A percentile compares a stretch with the other conserved stretches of the same genome.
Evolutionary conservation across 2,797 vertebrate genomes (phyloP).

Genomic region (Ambastaia sidthimunki): DNA sequence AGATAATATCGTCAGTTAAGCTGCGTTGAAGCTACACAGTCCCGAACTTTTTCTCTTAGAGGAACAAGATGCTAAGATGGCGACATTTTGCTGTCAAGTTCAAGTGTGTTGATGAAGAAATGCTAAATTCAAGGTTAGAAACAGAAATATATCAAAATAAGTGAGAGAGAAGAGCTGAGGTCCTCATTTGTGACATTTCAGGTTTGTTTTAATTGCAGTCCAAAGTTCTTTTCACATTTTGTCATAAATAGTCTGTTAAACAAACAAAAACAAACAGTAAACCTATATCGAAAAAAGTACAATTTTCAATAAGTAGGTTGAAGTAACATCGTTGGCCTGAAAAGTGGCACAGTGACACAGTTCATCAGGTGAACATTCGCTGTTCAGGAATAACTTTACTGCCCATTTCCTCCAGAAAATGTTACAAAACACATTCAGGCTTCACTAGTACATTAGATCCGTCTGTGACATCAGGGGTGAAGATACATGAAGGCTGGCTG

Average conservation of each 20-base stretch:
- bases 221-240: constrained; percentile 81
- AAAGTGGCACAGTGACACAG: constrained; percentile 83
- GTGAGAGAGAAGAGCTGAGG: constrained; percentile 68
- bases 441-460: constrained; percentile 77
- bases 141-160: constrained; percentile 37
- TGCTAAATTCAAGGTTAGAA: constrained; percentile 28
- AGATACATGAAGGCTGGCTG: constrained; percentile 72
- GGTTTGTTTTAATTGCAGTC: constrained; percentile 81
- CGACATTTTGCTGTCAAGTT: constrained; percentile 82
- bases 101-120: constrained; percentile 71
- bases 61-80: constrained; percentile 76
- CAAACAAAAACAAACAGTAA: constrained; percentile 80
- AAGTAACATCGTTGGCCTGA: constrained; percentile 76
- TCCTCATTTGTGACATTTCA: constrained; percentile 72
- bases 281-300: constrained; percentile 75
- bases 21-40: background rate
- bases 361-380: constrained; percentile 81
- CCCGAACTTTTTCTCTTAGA: constrained; percentile 46
- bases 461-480: constrained; percentile 74
- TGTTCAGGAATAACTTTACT: constrained; percentile 83
- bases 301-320: constrained; percentile 74
- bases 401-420: constrained; percentile 81
- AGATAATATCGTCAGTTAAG: background rate
- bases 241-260: constrained; percentile 83
- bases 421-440: constrained; percentile 84